Percentiles rank a stretch among this genome's conserved stretches.
Conservation (phyloP, 1,140 invertebrate species). For the Acromyrmex heyeri region DNA sequence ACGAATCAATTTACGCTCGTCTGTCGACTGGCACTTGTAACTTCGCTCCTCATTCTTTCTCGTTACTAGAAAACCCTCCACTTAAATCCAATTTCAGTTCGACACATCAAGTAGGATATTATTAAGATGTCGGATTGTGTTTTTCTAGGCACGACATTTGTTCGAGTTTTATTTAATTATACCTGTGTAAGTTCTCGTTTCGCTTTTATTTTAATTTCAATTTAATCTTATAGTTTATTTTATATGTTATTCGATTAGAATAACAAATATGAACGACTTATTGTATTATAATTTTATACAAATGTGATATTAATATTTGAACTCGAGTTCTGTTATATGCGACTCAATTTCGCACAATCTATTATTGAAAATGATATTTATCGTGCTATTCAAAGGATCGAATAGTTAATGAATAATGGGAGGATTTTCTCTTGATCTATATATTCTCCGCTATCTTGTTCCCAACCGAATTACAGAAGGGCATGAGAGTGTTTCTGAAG, state of each 20-base stretch:
- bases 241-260: background rate
- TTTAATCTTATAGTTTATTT: background rate
- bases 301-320: slow-evolving; percentile 22
- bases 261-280: background rate
- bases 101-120: slow-evolving; percentile 22
- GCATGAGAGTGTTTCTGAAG: slow-evolving; percentile 64
- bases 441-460: slow-evolving; percentile 19
- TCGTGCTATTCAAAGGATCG: slow-evolving; percentile 46
- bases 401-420: slow-evolving; percentile 68
- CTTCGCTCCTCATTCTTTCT: slow-evolving; percentile 3
- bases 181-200: background rate
- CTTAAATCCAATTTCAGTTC: slow-evolving; percentile 61
- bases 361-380: slow-evolving; percentile 9
- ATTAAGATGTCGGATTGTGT: slow-evolving; percentile 14
- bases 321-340: background rate
- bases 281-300: slow-evolving; percentile 12
- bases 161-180: slow-evolving; percentile 52
- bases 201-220: background rate
- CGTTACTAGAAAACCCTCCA: slow-evolving; percentile 23
- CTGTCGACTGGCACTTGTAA: background rate
- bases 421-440: slow-evolving; percentile 14
- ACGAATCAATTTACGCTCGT: slow-evolving; percentile 57
- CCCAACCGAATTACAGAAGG: background rate
- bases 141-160: slow-evolving; percentile 16
- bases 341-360: background rate